These are phyloP conservation scores for Centruroides sculpturatus DNA, from an alignment of 1,140 invertebrate species.

Conservation along the genomic window DNA sequence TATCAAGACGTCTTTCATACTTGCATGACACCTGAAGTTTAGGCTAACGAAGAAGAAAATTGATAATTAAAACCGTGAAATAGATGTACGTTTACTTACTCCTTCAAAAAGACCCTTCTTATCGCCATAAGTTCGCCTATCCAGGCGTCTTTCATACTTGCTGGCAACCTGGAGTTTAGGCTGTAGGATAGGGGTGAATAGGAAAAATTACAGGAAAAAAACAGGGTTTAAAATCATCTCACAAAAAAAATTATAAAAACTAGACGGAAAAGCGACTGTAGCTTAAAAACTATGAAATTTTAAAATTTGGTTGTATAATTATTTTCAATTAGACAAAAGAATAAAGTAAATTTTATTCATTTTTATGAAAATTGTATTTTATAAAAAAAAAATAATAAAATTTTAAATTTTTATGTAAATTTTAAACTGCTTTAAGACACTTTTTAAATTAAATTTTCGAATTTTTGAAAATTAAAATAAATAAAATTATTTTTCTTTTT, in stretches of 20 bases:
- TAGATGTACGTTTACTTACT: constrained; percentile 47
- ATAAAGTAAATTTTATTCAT: too few species aligned
- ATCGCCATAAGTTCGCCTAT: constrained; percentile 90
- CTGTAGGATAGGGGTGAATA: constrained; percentile 32
- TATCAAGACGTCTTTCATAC: constrained; percentile 96
- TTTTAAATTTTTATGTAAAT: too few species aligned
- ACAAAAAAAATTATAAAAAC: background rate
- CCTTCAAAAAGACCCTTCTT: constrained; percentile 92
- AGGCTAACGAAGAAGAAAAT: constrained; percentile 44
- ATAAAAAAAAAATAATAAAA: too few species aligned
- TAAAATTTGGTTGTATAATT: too few species aligned
- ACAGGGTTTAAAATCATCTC: background rate
- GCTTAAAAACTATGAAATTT: too few species aligned
- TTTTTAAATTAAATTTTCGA: too few species aligned
- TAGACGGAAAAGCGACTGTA: too few species aligned
- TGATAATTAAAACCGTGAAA: background rate
- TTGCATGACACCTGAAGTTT: constrained; percentile 98
- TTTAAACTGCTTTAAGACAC: too few species aligned
- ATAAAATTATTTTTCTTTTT: too few species aligned
- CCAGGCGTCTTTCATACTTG: constrained; percentile 96
- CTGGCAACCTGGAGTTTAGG: constrained; percentile 97
- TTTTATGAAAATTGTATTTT: too few species aligned
- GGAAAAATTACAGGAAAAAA: background rate
- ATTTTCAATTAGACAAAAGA: too few species aligned
- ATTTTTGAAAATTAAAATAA: too few species aligned